Conservation (phyloP, 1,140 invertebrate species). For the Hypsibius dujardini region DNA sequence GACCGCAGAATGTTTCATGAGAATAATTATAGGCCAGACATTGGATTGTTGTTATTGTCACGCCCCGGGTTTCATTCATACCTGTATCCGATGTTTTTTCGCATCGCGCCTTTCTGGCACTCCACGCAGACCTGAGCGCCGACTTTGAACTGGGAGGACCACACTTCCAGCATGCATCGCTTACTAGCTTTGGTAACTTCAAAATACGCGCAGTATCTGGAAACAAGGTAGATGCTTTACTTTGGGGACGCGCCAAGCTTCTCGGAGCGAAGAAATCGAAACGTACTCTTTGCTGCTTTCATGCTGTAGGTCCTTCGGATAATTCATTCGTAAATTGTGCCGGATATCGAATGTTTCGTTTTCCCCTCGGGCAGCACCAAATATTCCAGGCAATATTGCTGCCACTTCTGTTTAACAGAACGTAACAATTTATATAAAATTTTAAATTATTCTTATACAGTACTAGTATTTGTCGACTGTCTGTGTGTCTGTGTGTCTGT, state of each 20-base stretch:
- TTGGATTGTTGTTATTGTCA: neutral
- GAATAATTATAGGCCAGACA: neutral
- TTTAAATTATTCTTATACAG: too few relatives aligned
- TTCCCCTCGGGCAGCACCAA: constrained; percentile 46
- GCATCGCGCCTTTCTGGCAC: constrained; percentile 53
- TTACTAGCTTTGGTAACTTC: constrained; percentile 59
- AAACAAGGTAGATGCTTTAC: neutral
- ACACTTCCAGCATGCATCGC: constrained; percentile 50
- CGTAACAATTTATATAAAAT: too few relatives aligned
- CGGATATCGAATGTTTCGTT: constrained; percentile 56
- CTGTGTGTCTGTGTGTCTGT: too few relatives aligned
- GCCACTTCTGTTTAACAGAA: constrained; percentile 49
- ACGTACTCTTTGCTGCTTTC: constrained; percentile 57
- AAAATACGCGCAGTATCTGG: constrained; percentile 62
- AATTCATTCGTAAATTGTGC: constrained; percentile 50
- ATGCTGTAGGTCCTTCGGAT: constrained; percentile 49
- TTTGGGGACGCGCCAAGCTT: neutral
- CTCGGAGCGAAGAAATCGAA: neutral
- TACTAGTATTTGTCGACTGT: too few relatives aligned
- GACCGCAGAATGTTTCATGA: neutral
- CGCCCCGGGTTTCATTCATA: neutral
- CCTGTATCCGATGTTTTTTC: constrained; percentile 40
- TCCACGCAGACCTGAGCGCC: constrained; percentile 52
- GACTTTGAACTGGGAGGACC: constrained; percentile 53
- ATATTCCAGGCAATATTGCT: constrained; percentile 51